Evolutionary conservation across 2,113 vertebrate species (phyloP).

Genomic region (Muntiacus muntjak): DNA sequence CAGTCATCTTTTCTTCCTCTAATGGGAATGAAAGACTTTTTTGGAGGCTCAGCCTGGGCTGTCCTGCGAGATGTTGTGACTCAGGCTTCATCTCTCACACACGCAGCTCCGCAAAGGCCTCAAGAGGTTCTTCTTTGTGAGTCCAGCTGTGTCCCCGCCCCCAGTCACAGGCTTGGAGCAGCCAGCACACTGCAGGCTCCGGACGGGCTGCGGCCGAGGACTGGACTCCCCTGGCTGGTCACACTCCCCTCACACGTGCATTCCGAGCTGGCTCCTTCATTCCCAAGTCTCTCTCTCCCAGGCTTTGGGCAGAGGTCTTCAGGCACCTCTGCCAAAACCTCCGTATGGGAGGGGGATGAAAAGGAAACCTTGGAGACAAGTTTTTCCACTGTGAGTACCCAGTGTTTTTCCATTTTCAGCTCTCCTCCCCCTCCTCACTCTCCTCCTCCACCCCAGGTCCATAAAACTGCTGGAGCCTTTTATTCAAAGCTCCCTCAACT

Average conservation of each 20-base stretch:
- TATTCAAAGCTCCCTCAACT: neutral
- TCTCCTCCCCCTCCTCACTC: too few relatives aligned
- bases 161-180: neutral
- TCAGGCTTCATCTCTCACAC: neutral
- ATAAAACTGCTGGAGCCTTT: neutral
- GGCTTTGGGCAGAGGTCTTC: neutral
- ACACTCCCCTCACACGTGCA: neutral
- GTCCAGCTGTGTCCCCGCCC: neutral
- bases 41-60: neutral
- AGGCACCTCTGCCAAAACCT: neutral
- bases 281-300: neutral
- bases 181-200: neutral
- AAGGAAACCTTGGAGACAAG: neutral
- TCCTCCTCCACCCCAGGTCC: neutral
- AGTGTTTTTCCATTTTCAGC: neutral
- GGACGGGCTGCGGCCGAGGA: neutral
- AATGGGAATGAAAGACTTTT: neutral
- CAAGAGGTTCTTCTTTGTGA: neutral
- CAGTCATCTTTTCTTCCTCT: neutral
- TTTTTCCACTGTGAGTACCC: neutral
- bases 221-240: neutral
- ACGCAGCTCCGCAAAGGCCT: neutral
- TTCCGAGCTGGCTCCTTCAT: neutral
- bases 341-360: accelerated
- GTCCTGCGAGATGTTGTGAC: too few relatives aligned